A percentile compares a stretch with the other conserved stretches of the same genome.
These are phyloP conservation scores for Kryptopterus vitreolus DNA, from an alignment of 2,797 vertebrate genomes.

Conservation along the genomic window DNA sequence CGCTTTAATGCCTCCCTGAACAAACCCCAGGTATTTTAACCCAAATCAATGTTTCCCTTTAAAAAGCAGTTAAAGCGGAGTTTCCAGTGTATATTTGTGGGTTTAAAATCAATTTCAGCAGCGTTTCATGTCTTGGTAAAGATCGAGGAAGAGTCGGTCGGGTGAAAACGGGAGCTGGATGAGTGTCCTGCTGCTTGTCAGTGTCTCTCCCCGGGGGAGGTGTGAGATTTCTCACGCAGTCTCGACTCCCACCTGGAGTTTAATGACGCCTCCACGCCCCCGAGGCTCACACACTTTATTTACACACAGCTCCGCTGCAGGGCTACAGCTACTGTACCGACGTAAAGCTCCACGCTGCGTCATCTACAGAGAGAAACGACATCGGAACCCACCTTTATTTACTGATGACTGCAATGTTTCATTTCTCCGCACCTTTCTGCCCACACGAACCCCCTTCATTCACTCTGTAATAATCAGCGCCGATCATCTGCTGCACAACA, in stretches of 20 bases:
- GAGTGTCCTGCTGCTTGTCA: slow-evolving; percentile 35
- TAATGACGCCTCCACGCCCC: slow-evolving; percentile 47
- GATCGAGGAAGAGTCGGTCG: not conserved
- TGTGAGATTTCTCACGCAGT: slow-evolving; percentile 50
- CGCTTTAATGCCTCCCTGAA: not conserved
- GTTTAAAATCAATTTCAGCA: not conserved
- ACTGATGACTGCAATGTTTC: not conserved
- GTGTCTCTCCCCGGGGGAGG: slow-evolving; percentile 46
- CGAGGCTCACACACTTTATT: slow-evolving; percentile 39
- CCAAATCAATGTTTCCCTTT: not conserved
- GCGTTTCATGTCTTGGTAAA: not conserved
- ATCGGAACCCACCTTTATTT: slow-evolving; percentile 4
- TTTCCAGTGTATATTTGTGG: not conserved
- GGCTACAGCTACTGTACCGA: not conserved
- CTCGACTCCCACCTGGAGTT: slow-evolving; percentile 34
- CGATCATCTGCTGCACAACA: not conserved
- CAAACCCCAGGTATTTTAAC: not conserved
- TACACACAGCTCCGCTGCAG: slow-evolving; percentile 27
- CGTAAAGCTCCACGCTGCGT: not conserved
- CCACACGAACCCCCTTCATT: not conserved
- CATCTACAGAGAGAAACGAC: not conserved
- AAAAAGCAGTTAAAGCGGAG: not conserved
- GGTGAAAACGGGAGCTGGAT: slow-evolving; percentile 43
- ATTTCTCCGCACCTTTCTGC: not conserved
- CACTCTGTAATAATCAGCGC: not conserved